Conservation (phyloP, 2,888 invertebrate genomes). For the Ochropleura plecta region DNA sequence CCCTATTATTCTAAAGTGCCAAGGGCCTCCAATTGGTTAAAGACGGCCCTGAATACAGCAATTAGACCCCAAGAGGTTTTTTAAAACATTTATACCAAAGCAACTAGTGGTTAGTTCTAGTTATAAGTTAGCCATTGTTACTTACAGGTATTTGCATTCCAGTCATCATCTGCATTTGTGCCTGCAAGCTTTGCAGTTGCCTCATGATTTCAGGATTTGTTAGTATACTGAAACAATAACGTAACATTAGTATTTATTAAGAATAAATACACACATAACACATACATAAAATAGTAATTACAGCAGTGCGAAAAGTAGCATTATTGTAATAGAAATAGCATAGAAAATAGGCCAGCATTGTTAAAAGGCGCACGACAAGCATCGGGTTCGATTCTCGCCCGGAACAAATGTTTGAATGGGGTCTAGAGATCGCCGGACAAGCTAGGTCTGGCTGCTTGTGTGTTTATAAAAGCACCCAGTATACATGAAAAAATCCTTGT, state of each 20-base stretch:
- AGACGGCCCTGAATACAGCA: background rate
- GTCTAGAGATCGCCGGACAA: too few relatives aligned
- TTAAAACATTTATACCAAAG: background rate
- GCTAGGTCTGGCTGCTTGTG: too few relatives aligned
- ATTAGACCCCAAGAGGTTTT: background rate
- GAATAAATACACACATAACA: background rate
- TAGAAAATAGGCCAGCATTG: too few relatives aligned
- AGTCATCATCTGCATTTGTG: constrained; percentile 89
- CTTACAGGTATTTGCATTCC: constrained; percentile 88
- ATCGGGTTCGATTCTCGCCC: too few relatives aligned
- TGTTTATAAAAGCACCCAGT: too few relatives aligned
- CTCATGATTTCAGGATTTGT: constrained; percentile 97
- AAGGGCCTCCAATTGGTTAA: too few relatives aligned
- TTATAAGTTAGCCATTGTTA: constrained; percentile 31
- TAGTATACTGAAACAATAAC: constrained; percentile 91
- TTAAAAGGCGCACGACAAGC: too few relatives aligned
- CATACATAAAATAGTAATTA: background rate
- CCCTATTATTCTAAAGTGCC: too few relatives aligned
- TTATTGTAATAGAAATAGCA: too few relatives aligned
- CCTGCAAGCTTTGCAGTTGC: constrained; percentile 95
- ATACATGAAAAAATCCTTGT: too few relatives aligned
- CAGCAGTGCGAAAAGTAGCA: background rate
- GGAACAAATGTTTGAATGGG: too few relatives aligned
- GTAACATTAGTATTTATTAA: background rate
- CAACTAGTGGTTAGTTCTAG: background rate